Base-by-base conservation (phyloP, 2,888 invertebrate species). In the Leptopilina drosophilae region DNA sequence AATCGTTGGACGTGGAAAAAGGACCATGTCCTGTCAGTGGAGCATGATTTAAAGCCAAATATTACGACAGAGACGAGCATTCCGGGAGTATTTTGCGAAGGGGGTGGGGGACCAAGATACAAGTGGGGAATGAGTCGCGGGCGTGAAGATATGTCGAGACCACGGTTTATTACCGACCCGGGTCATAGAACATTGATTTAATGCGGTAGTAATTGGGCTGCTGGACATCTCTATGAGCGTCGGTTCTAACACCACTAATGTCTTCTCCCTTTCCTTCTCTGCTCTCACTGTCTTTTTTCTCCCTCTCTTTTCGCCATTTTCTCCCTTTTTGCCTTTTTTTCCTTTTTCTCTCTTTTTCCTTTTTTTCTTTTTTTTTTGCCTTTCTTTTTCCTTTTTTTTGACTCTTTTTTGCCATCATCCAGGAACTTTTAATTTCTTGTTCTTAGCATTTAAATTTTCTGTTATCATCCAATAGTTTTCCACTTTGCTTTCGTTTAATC, bases 21-120 rank as follows among this genome's bases (percentile, higher is more conserved):
- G 76, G 80, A 82, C 81, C 81, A 49, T 80, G 82, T 84, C 84
- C 90, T 89, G 91, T 91, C 91, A 91, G 85, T 90, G 82, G 89
- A 86, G 89, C 91, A 91, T 91, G 91, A 91, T 91, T 91, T 91
- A 92, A 91, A 91, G 91, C 90, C 90, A 91, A 91, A 91, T 92
- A 91, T 91, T 91, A 90, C 91, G 90, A 90, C 90, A 91, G 89
- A 88, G 86, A 76, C 83, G 85, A 87, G 85, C 89, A 92, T 91
- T 91, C 91, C 90, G 85, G 81, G 83, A 81, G 84, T 85, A 85
- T 86, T 85, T 86, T 49, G 1, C 5, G 46, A 49, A 49, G 49
- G 85, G 81, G 81, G 84, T 3, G 85, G 81, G 81, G 84, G 84
- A 82, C 81, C 76, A 80, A 78, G 80, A 62, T 69, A 73, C 49